These are phyloP conservation scores for Diarsia brunnea DNA, from an alignment of 2,888 invertebrate species.

Conservation along the genomic window DNA sequence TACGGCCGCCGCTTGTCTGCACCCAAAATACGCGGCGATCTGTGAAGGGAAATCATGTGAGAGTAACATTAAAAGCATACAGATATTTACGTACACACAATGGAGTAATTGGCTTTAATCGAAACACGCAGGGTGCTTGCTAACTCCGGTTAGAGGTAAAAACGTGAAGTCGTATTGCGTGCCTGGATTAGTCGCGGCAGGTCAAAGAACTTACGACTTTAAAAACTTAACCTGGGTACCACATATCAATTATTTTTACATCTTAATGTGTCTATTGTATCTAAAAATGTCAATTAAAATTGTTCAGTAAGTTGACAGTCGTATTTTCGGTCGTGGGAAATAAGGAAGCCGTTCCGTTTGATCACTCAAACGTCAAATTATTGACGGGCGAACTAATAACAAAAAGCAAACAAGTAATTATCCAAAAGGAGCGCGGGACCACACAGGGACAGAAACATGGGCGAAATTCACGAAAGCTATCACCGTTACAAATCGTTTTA, in stretches of 20 bases:
- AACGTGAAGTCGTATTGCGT: conserved; percentile 59
- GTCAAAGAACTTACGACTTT: conserved; percentile 62
- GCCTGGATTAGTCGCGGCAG: conserved; percentile 56
- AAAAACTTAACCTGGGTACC: conserved; percentile 45
- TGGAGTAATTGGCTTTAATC: conserved; percentile 54
- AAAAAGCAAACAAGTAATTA: conserved; percentile 79
- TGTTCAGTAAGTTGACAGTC: conserved; percentile 38
- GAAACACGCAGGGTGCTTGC: conserved; percentile 50
- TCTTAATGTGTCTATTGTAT: conserved; percentile 36
- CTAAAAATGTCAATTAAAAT: conserved; percentile 53
- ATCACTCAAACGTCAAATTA: conserved; percentile 79
- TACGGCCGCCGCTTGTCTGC: conserved; percentile 81
- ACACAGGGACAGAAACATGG: conserved; percentile 84
- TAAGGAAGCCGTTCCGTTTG: conserved; percentile 74
- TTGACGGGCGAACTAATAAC: conserved; percentile 75
- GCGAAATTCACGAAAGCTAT: conserved; percentile 87
- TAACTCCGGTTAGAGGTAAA: conserved; percentile 53
- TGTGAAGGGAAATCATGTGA: conserved; percentile 77
- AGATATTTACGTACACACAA: conserved; percentile 53
- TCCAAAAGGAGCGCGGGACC: conserved; percentile 79
- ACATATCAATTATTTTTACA: conserved; percentile 39
- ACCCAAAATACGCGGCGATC: conserved; percentile 82
- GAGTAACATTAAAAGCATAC: conserved; percentile 59
- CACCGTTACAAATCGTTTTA: conserved; percentile 89
- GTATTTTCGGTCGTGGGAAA: conserved; percentile 68